A percentile compares a stretch with the other conserved stretches of the same genome.
These are phyloP conservation scores for Crotalus helleri DNA, from an alignment of 2,113 vertebrate species.

Conservation along the genomic window DNA sequence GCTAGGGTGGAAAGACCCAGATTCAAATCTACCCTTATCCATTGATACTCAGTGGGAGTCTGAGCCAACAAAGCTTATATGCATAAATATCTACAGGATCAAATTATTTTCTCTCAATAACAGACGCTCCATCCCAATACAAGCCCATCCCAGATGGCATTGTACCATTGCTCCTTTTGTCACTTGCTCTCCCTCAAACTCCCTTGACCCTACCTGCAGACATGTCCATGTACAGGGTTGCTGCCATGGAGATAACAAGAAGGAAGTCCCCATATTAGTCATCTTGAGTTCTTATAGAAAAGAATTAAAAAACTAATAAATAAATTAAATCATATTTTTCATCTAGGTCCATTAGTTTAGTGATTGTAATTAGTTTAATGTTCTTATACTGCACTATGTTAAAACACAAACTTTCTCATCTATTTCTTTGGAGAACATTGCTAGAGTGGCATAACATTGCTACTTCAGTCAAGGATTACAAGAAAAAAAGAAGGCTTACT, in stretches of 20 bases:
- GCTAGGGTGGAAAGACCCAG: neutral
- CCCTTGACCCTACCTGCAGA: neutral
- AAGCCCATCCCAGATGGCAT: neutral
- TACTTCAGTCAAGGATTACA: neutral
- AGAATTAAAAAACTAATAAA: neutral
- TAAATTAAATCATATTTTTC: neutral
- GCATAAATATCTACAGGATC: neutral
- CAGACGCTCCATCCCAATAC: neutral
- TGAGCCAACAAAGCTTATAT: neutral
- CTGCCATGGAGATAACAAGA: neutral
- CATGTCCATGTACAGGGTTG: neutral
- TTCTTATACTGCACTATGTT: neutral
- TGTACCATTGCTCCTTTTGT: neutral
- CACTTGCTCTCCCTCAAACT: neutral
- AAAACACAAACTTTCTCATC: neutral
- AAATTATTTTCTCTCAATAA: neutral
- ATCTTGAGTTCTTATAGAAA: neutral
- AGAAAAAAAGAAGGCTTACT: neutral
- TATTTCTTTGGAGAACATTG: neutral
- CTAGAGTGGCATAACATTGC: neutral
- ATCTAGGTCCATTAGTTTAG: neutral
- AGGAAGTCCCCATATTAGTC: neutral
- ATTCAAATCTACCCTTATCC: neutral
- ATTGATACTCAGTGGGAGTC: neutral
- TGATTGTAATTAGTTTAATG: neutral